Base-by-base conservation (phyloP, 2,888 invertebrate species). In the Morpho achilles region DNA sequence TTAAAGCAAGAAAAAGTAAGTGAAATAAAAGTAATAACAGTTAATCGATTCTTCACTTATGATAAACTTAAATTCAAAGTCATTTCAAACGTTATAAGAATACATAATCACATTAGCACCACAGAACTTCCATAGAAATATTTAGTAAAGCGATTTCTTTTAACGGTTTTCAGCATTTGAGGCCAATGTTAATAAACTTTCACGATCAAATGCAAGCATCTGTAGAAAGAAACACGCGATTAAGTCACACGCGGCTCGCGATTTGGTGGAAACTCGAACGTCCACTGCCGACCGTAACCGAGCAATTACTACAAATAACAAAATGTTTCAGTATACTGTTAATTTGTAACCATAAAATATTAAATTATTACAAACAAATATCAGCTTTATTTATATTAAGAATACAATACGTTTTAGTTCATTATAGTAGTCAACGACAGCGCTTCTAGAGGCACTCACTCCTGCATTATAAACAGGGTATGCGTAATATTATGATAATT, bases 111-210 rank as follows among this genome's bases (percentile, higher is more conserved):
- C 43, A 47, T 43, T 32, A 49, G 16, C 53, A 57, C 53, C 16
- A 53, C 23, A 43, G n/a, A 53, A 53, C 52, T 49, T 49, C 16
- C 32, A 56, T 49, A 45, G 41, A 42, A n/a, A 50, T 60, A 9
- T 47, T 50, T 9, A 54, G 41, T 39, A 51, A 59, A 51, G 23
- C 61, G 61, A 67, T 67, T 66, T 67, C 80, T 51, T 84, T 84
- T 82, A 87, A 87, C 87, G 83, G 86, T 84, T 76, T 32, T 71
- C 73, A 80, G 74, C 75, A 75, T 86, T 84, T 80, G 80, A 84
- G 85, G 87, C 82, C 86, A 82, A 77, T 76, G 76, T 77, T 83
- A 82, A 79, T 78, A 83, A 80, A 88, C 86, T 88, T 88, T 89
- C 88, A 87, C 88, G 86, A 84, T 84, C 82, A 86, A 84, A 82